A percentile compares a stretch with the other conserved stretches of the same genome.
These are phyloP conservation scores for Cylloceria caligata DNA, from an alignment of 2,888 invertebrate species.

Conservation along the genomic window DNA sequence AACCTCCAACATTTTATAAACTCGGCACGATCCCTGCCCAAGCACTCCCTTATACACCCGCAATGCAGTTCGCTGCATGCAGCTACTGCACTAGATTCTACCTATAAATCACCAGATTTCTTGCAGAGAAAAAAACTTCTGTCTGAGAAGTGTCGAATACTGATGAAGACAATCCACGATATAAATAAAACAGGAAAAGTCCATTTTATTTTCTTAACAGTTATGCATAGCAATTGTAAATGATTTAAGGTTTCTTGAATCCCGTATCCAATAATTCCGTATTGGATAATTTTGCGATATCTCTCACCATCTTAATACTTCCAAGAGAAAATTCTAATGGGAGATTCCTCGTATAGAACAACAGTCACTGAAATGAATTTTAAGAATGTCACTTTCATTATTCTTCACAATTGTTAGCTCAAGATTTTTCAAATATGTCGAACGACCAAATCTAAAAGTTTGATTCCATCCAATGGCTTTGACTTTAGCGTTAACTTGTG, in stretches of 20 bases:
- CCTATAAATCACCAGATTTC: neutral
- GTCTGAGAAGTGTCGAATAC: neutral
- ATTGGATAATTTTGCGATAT: neutral
- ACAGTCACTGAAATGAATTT: neutral
- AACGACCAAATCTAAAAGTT: neutral
- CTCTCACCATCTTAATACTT: neutral
- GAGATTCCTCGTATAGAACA: neutral
- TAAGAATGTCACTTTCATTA: neutral
- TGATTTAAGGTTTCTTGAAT: neutral
- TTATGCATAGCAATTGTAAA: neutral
- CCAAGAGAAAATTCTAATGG: neutral
- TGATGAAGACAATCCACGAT: neutral
- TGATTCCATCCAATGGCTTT: neutral
- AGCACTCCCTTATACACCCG: constrained; percentile 57
- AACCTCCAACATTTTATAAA: constrained; percentile 64
- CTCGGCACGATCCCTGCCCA: constrained; percentile 63
- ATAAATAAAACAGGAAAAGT: neutral
- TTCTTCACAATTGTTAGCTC: neutral
- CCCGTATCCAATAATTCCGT: neutral
- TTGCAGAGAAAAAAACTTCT: neutral
- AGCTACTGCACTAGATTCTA: constrained; percentile 10
- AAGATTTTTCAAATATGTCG: neutral
- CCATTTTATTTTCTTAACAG: neutral
- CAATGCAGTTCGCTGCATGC: constrained; percentile 68
- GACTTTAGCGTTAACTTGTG: neutral